phyloP scores from a whole-genome alignment of 2,113 vertebrate species.

The Tetrax tetrax region DNA sequence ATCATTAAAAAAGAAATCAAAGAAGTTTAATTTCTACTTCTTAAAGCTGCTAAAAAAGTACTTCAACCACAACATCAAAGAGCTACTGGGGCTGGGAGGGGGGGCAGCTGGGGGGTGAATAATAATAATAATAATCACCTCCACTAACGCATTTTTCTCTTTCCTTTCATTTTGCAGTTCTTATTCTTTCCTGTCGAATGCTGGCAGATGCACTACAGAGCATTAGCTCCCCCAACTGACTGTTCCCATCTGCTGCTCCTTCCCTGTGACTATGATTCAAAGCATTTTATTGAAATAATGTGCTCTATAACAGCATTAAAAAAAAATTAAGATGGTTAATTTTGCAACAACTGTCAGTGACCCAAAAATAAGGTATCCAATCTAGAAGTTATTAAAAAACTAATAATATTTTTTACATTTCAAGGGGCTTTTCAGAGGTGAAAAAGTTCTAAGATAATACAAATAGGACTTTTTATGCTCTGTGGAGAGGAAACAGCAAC shows the following conservation, averaged over 20 bases:
- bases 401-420: not conserved
- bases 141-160: not conserved
- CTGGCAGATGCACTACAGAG: not conserved
- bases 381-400: not conserved
- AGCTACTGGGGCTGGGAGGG: not conserved
- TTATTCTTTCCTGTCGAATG: not conserved
- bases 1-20: slow-evolving; percentile 55
- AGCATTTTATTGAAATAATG: not conserved
- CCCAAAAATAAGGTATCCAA: not conserved
- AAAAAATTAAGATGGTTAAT: not conserved
- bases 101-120: no score
- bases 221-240: slow-evolving; percentile 74
- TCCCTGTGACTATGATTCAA: not conserved
- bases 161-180: not conserved
- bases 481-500: not conserved
- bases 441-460: not conserved
- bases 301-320: not conserved
- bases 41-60: slow-evolving; percentile 45
- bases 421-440: not conserved
- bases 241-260: not conserved
- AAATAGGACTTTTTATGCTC: not conserved
- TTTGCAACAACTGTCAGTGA: not conserved
- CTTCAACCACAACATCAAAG: slow-evolving; percentile 49
- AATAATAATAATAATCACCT: not conserved
- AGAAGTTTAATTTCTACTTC: slow-evolving; percentile 45